These are phyloP conservation scores for Zosterops hypoxanthus DNA, from an alignment of 2,113 vertebrate species.

Conservation along the genomic window DNA sequence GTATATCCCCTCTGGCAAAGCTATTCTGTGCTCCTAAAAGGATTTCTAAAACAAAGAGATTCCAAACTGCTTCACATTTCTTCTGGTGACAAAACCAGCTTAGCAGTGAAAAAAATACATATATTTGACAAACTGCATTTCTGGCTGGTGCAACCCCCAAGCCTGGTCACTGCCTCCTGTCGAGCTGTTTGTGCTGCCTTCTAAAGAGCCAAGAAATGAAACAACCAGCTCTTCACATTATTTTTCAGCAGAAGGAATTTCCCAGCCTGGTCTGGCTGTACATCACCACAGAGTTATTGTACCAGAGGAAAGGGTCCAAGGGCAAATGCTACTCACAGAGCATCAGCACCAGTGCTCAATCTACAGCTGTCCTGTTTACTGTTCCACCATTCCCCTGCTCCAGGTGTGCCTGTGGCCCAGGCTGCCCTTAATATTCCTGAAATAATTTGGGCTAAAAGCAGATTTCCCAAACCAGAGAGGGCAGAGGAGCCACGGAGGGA, in stretches of 20 bases:
- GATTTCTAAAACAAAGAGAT: neutral
- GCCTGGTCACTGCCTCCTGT: neutral
- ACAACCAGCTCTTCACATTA: neutral
- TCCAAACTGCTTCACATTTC: neutral
- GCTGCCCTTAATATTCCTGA: neutral
- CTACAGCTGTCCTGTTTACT: neutral
- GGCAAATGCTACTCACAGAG: neutral
- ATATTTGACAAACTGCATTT: neutral
- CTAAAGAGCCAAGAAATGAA: neutral
- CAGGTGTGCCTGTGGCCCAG: neutral
- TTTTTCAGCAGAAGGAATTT: neutral
- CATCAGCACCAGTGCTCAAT: neutral
- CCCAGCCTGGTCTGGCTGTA: neutral
- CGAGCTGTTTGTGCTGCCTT: neutral
- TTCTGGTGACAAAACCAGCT: neutral
- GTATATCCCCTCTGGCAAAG: neutral
- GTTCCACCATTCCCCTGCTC: neutral
- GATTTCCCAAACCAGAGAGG: neutral
- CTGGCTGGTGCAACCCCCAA: neutral
- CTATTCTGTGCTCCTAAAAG: neutral
- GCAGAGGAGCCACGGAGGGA: neutral
- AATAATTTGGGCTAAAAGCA: neutral
- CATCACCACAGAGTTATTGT: neutral
- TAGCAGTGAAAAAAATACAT: neutral
- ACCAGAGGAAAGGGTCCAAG: neutral